Base-by-base conservation (phyloP, 53 echinoderm and acorn worm species). In the Temnopleurus reevesii region DNA sequence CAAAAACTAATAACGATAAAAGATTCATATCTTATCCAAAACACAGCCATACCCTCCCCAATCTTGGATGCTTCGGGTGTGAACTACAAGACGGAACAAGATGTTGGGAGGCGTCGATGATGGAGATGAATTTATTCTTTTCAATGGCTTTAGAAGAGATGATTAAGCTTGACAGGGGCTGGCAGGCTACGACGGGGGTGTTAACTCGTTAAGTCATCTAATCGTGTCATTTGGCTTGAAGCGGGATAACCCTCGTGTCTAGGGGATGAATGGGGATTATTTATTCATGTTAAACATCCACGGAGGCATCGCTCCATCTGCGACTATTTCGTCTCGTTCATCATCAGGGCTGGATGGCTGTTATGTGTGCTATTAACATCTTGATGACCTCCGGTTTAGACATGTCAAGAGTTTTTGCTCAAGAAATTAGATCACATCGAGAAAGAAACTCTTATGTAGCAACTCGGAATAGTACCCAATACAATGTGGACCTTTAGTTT, bases 221-320 rank as follows among this genome's bases (percentile, higher is more conserved):
- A 79, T 79, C 45, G 79, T 30, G 29, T 79, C 49, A 71, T 79
- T 79, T 79, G 26, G 79, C 79, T 79, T 79, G 79, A 47, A 79
- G 79, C 49, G 17, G 49, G 49, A 30, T 47, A 49, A 30, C 79
- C 49, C 30, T 12, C 7, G 47, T 79, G 49, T 79, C 49, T 15
- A 15, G 79, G 49, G 79, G 30, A 79, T 30, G 18, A 49, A 38
- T 49, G 27, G 15, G 53, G 28, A 79, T 79, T 5, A 79, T 21
- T 79, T 47, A 79, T 79, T 79, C 79, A 79, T 79, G 49, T 30
- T 29, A 8, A 6, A 47, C 2, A 27, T 79, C 29, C 12, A 49
- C 30, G 23, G 47, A 49, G 49, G 49, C 79, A 46, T 79, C 51
- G 4, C 28, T 79, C 79, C 79, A 28, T 24, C 79, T 29, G 27